These are phyloP conservation scores for Nixonia krombeini DNA, from an alignment of 1,140 invertebrate species.

Conservation along the genomic window DNA sequence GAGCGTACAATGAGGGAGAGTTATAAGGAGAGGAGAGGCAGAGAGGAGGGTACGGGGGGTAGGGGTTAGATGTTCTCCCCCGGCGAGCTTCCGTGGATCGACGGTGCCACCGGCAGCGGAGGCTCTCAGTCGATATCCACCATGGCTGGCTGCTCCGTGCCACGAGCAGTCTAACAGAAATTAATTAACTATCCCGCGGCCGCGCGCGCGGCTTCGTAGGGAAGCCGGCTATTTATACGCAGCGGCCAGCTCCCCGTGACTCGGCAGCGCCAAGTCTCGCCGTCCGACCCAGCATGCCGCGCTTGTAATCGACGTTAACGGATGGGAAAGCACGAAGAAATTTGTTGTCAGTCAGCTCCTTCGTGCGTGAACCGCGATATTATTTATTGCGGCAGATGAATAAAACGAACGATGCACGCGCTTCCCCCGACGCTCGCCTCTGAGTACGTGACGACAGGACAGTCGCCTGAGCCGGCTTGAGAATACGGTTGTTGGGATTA, in stretches of 20 bases:
- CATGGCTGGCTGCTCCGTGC: constrained; percentile 30
- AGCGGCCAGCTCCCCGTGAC: neutral
- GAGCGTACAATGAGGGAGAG: neutral
- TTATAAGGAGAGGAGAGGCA: too few species aligned
- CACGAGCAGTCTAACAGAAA: constrained; percentile 44
- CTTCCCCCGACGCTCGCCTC: too few species aligned
- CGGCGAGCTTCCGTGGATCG: neutral
- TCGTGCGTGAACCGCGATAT: neutral
- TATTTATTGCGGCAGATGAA: neutral
- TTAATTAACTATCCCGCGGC: constrained; percentile 46
- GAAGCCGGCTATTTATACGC: constrained; percentile 4
- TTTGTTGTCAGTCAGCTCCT: constrained; percentile 1
- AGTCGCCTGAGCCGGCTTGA: too few species aligned
- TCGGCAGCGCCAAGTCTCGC: neutral
- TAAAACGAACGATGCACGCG: neutral
- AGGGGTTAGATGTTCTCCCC: neutral
- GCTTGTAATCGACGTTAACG: constrained; percentile 8
- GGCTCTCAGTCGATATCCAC: constrained; percentile 41
- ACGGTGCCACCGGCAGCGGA: constrained; percentile 2
- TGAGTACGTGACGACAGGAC: too few species aligned
- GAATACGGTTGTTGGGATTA: too few species aligned
- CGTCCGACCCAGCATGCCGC: neutral
- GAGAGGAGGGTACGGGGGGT: too few species aligned
- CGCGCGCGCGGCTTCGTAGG: neutral
- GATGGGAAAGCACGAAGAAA: constrained; percentile 6